Conservation (phyloP, 1,140 invertebrate genomes). For the Ephestia elutella region DNA sequence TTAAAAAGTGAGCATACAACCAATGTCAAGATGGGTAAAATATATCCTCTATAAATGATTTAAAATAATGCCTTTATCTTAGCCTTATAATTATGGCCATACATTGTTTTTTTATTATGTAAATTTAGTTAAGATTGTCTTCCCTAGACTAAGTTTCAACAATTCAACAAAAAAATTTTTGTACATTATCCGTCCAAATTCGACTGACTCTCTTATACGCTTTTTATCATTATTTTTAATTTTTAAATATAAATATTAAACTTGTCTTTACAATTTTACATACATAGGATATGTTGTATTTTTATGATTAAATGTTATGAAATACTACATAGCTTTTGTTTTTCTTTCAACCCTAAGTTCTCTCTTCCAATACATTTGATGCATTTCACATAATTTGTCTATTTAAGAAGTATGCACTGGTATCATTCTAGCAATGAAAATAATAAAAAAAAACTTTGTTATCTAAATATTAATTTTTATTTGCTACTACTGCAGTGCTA, state of each 20-base stretch:
- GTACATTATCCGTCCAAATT: slow-evolving; percentile 52
- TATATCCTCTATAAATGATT: no score
- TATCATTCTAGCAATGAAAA: no score
- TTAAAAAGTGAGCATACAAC: no score
- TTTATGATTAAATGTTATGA: slow-evolving; percentile 24
- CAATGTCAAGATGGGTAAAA: no score
- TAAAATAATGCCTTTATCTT: slow-evolving; percentile 6
- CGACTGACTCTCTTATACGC: slow-evolving; percentile 39
- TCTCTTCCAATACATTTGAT: no score
- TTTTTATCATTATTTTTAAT: slow-evolving; percentile 26
- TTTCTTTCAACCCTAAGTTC: slow-evolving; percentile 13
- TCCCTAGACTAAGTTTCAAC: background rate
- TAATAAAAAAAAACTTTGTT: background rate
- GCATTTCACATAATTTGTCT: no score
- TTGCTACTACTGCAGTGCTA: no score
- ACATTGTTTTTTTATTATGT: slow-evolving; percentile 4
- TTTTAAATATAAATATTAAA: no score
- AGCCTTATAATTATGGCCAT: slow-evolving; percentile 6
- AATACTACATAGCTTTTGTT: slow-evolving; percentile 12
- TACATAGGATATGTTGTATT: slow-evolving; percentile 7
- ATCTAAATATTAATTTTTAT: slow-evolving; percentile 2
- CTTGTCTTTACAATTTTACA: no score
- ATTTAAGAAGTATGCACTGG: no score
- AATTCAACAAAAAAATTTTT: slow-evolving; percentile 11
- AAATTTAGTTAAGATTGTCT: slow-evolving; percentile 7